Base-by-base conservation (phyloP, 2,888 invertebrate species). In the Torymus texanus region DNA sequence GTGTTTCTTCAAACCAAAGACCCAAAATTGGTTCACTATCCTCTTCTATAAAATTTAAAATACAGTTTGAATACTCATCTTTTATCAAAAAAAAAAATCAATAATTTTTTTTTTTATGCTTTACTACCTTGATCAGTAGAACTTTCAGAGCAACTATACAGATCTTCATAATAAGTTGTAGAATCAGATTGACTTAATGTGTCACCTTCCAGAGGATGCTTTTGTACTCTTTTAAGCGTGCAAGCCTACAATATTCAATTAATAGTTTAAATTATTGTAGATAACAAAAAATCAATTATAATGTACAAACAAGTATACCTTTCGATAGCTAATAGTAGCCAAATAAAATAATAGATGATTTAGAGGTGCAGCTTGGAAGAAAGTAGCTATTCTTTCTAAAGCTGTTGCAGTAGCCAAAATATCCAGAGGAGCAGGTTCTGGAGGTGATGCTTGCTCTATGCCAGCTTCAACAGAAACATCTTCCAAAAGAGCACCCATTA, bases 141-240 rank as follows among this genome's bases (percentile, higher is more conserved):
- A 71, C 96, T 97, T 88, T 97, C 97, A 0, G 97, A 97, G 89
- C 96, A 97, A 86, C 97, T 96, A 78, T 96, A 93, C 91, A 97
- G 95, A 91, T 98, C 97, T 91, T 97, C 97, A 90, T 97, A 97
- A 91, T 97, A 98, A n/a, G 97, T 97, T 67, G 97, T 97, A 12
- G 97, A 97, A 91, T 97, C 98, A 4, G 97, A 97, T 83, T 94
- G 94, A 88, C 95, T 95, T 80, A 95, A 93, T 67, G 95, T 95
- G 88, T 97, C 97, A 63, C 95, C 97, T 88, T 95, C 95, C 59
- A 95, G 94, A 80, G 96, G 95, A 91, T 96, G 95, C 85, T 95
- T 95, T 88, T 94, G 95, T 65, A 95, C 93, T 78, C 96, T 93
- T 89, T 96, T 96, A 84, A 97, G 90, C 76, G 95, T 95, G 82